Evolutionary conservation across 30 jellyfish, hydroid and myxozoan genomes (phyloP).

Genomic region (Morbakka virulenta): DNA sequence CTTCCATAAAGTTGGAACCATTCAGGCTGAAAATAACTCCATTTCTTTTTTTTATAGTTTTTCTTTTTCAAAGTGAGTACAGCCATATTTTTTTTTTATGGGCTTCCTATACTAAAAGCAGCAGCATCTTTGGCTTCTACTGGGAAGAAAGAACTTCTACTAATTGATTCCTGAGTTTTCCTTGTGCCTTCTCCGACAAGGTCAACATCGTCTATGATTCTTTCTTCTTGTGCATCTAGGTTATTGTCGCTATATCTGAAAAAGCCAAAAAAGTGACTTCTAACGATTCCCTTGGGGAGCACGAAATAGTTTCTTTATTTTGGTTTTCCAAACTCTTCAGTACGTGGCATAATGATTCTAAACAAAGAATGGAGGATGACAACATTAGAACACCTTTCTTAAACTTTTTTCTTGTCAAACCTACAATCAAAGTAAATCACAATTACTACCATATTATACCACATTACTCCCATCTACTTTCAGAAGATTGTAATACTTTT

Average conservation of each 20-base stretch:
- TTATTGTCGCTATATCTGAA: not conserved
- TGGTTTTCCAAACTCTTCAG: not conserved
- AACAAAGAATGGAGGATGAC: too few species aligned
- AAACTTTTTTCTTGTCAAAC: too few species aligned
- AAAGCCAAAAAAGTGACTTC: not conserved
- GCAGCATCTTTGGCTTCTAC: not conserved
- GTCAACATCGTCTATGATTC: not conserved
- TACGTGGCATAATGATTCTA: not conserved
- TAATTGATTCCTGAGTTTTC: not conserved
- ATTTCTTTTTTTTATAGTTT: too few species aligned
- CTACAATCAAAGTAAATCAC: too few species aligned
- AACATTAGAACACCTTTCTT: too few species aligned
- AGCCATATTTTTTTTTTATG: too few species aligned
- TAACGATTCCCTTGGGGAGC: not conserved
- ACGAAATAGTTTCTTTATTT: not conserved
- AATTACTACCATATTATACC: too few species aligned
- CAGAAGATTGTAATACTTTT: too few species aligned
- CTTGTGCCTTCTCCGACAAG: not conserved
- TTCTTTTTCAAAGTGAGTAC: not conserved
- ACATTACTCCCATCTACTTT: too few species aligned
- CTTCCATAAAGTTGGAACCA: not conserved
- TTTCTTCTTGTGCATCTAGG: not conserved
- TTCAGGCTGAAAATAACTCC: not conserved
- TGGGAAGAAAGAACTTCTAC: not conserved
- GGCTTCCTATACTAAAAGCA: not conserved